phyloP scores from a whole-genome alignment of 23 tunicate genomes.

The Phallusia fumigata region DNA sequence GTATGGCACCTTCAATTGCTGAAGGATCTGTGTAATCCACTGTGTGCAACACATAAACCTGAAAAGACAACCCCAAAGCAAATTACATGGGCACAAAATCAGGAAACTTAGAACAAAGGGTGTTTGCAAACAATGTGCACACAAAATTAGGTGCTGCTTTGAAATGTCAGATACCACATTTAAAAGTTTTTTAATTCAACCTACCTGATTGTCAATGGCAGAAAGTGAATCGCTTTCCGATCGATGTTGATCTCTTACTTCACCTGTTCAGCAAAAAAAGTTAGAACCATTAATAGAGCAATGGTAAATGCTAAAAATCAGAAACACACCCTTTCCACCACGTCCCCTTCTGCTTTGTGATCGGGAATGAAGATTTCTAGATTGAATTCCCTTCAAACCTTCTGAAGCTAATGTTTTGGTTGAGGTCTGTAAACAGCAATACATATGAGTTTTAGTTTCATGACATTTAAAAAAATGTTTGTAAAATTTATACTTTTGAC shows the following conservation, averaged over 20 bases:
- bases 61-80: not conserved
- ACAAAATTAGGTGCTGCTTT: too few species aligned
- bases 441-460: too few species aligned
- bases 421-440: not conserved
- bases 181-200: not conserved
- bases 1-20: conserved; percentile 74
- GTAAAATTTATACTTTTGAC: conserved; percentile 2
- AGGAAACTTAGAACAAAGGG: too few species aligned
- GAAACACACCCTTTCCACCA: not conserved
- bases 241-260: not conserved
- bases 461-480: too few species aligned
- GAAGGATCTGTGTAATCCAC: conserved; percentile 77
- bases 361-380: not conserved
- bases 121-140: too few species aligned
- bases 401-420: not conserved
- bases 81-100: not conserved
- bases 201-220: conserved; percentile 17
- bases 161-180: too few species aligned
- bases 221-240: not conserved
- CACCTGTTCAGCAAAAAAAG: not conserved
- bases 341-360: not conserved
- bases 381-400: not conserved
- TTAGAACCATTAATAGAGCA: not conserved
- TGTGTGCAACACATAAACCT: conserved; percentile 75
- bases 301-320: too few species aligned